These are phyloP conservation scores for Drosophila falleni DNA, from an alignment of 2,888 invertebrate species.

Conservation along the genomic window DNA sequence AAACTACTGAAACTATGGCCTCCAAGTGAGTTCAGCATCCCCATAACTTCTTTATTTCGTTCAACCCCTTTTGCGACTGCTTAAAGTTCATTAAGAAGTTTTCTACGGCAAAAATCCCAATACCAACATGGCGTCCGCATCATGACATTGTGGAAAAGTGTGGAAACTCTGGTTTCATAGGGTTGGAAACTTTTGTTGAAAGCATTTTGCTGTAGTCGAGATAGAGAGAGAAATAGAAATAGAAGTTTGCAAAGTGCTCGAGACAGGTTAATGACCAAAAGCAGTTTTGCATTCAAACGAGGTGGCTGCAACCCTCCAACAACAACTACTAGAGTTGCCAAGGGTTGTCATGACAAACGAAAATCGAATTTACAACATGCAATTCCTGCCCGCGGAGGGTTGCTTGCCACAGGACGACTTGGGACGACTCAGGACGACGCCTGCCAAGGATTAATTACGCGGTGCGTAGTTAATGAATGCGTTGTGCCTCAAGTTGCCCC, in stretches of 20 bases:
- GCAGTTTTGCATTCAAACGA: slow-evolving; percentile 79
- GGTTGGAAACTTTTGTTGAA: slow-evolving; percentile 67
- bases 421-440: slow-evolving; percentile 22
- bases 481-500: slow-evolving; percentile 11
- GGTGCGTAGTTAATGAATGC: slow-evolving; percentile 71
- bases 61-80: slow-evolving; percentile 22
- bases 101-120: slow-evolving; percentile 22
- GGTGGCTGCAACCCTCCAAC: slow-evolving; percentile 42
- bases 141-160: slow-evolving; percentile 63
- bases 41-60: not conserved
- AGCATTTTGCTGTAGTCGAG: slow-evolving; percentile 69
- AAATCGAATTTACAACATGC: slow-evolving; percentile 81
- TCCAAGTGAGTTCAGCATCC: not conserved
- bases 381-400: slow-evolving; percentile 61
- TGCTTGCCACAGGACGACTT: slow-evolving; percentile 31
- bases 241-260: slow-evolving; percentile 73
- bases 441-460: slow-evolving; percentile 74
- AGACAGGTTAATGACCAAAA: slow-evolving; percentile 81
- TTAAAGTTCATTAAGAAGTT: slow-evolving; percentile 78
- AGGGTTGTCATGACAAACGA: slow-evolving; percentile 77
- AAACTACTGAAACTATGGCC: slow-evolving; percentile 16
- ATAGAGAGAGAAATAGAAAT: slow-evolving; percentile 9
- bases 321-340: slow-evolving; percentile 1
- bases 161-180: slow-evolving; percentile 44
- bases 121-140: slow-evolving; percentile 57